These are phyloP conservation scores for Itoplectis maculator DNA, from an alignment of 2,888 invertebrate genomes.

Conservation along the genomic window DNA sequence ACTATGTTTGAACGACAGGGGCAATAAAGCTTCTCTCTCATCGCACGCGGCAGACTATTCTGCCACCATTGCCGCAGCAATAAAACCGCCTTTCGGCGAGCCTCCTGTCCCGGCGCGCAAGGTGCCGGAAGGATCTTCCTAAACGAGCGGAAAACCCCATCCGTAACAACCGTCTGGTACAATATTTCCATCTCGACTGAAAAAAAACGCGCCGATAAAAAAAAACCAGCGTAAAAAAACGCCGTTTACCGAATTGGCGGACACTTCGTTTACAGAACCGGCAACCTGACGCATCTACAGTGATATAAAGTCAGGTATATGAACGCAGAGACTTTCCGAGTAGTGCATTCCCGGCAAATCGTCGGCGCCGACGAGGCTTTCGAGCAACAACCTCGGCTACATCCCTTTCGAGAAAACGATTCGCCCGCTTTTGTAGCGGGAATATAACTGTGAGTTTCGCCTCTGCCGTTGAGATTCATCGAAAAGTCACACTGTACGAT, in stretches of 20 bases:
- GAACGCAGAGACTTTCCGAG: background rate
- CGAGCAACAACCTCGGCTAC: no score
- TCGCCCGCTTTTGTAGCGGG: no score
- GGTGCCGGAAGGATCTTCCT: background rate
- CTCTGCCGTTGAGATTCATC: no score
- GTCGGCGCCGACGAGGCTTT: no score
- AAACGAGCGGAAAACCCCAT: conserved; percentile 8
- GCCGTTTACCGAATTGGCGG: background rate
- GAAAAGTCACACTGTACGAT: no score
- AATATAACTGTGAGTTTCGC: no score
- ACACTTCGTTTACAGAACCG: background rate
- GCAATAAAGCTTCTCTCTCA: conserved; percentile 44
- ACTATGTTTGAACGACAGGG: background rate
- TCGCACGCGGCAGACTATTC: background rate
- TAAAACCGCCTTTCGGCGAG: background rate
- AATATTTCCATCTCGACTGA: background rate
- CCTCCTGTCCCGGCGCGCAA: background rate
- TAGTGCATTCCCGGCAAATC: no score
- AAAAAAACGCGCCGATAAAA: background rate
- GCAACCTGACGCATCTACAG: background rate
- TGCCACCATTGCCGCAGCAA: background rate
- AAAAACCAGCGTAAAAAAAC: background rate
- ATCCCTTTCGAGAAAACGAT: no score
- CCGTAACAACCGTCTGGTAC: background rate
- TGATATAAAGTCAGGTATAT: background rate